A percentile compares a stretch with the other conserved stretches of the same genome.
phyloP scores from a whole-genome alignment of 2,888 invertebrate genomes.

The Aspidiotus rigidus region DNA sequence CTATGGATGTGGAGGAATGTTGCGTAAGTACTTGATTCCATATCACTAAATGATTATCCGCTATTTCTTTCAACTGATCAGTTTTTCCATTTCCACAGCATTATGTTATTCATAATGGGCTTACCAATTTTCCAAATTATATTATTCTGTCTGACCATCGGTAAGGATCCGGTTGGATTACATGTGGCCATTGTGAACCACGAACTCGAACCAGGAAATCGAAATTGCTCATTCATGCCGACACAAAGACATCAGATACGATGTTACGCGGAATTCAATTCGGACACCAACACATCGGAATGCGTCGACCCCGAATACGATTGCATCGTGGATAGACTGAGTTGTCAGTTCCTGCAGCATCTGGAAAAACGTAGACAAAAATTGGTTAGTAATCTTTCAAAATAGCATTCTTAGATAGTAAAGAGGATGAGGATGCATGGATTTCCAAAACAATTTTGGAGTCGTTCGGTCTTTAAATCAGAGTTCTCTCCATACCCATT shows the following conservation, averaged over 20 bases:
- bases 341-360: slow-evolving; percentile 66
- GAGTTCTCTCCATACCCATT: no score
- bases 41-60: neutral
- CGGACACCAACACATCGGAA: slow-evolving; percentile 21
- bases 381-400: slow-evolving; percentile 50
- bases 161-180: slow-evolving; percentile 71
- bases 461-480: no score
- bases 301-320: slow-evolving; percentile 47
- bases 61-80: neutral
- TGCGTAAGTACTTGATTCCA: slow-evolving; percentile 49
- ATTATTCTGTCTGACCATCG: slow-evolving; percentile 78
- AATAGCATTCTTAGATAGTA: no score
- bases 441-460: no score
- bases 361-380: slow-evolving; percentile 57
- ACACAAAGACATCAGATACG: neutral
- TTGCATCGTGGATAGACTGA: slow-evolving; percentile 59
- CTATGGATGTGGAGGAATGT: slow-evolving; percentile 77
- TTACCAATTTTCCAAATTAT: slow-evolving; percentile 78
- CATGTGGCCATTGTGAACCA: slow-evolving; percentile 71
- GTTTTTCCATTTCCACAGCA: slow-evolving; percentile 45
- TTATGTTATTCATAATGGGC: slow-evolving; percentile 75
- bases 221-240: slow-evolving; percentile 29
- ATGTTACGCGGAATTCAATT: slow-evolving; percentile 13
- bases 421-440: no score
- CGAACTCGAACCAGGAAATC: slow-evolving; percentile 48